These are phyloP conservation scores for Lithophane leautieri DNA, from an alignment of 2,888 invertebrate species.

Conservation along the genomic window DNA sequence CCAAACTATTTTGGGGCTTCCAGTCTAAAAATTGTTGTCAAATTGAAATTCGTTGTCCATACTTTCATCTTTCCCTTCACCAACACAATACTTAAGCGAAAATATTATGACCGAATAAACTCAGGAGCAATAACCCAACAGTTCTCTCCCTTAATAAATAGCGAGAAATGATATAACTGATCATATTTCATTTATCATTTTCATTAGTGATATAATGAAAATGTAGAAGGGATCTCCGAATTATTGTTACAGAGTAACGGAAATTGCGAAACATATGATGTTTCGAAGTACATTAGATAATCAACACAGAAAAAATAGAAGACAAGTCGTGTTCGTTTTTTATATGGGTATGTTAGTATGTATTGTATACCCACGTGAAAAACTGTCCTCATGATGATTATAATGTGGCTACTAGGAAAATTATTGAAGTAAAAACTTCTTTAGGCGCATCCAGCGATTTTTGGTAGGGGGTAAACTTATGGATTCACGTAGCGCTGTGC, in stretches of 20 bases:
- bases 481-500: too few relatives aligned
- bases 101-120: background rate
- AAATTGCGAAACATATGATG: background rate
- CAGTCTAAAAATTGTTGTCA: too few relatives aligned
- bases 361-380: background rate
- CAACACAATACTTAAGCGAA: background rate
- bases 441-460: too few relatives aligned
- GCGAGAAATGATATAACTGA: background rate
- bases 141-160: background rate
- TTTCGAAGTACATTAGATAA: background rate
- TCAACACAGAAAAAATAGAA: conserved; percentile 6
- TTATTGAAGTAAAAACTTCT: background rate
- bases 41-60: background rate
- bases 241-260: background rate
- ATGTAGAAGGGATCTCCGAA: conserved; percentile 8
- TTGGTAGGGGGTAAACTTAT: too few relatives aligned
- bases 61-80: background rate
- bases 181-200: too few relatives aligned
- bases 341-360: background rate
- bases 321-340: background rate
- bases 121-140: background rate
- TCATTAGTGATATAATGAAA: background rate
- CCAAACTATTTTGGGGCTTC: background rate
- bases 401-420: background rate
- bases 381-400: background rate